phyloP scores from a whole-genome alignment of 2,797 vertebrate genomes.

The Microcaecilia unicolor region DNA sequence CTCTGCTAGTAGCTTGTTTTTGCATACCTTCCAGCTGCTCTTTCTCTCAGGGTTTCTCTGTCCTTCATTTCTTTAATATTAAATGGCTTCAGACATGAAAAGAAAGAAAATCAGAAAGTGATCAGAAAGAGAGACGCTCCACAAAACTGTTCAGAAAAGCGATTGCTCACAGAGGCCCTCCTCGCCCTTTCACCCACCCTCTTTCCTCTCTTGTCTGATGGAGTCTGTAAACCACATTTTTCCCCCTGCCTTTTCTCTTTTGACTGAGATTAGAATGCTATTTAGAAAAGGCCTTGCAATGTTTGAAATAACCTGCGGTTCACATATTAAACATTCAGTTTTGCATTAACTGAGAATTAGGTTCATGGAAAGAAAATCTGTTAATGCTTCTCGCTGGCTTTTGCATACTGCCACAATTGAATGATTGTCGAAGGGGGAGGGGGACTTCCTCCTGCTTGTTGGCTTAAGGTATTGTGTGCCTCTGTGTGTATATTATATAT shows the following conservation, averaged over 20 bases:
- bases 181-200: constrained; percentile 23
- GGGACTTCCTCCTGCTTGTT: no score
- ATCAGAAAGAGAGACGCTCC: constrained; percentile 64
- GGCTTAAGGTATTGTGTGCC: no score
- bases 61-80: constrained; percentile 65
- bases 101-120: no score
- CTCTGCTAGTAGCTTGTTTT: no score
- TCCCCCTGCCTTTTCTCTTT: no score
- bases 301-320: constrained; percentile 60
- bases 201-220: constrained; percentile 41
- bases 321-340: constrained; percentile 69
- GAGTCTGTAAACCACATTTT: constrained; percentile 42
- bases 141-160: constrained; percentile 57
- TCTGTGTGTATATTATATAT: no score
- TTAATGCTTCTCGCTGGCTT: constrained; percentile 54
- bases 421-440: no score
- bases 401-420: constrained; percentile 21
- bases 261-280: constrained; percentile 61
- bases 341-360: constrained; percentile 62
- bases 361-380: constrained; percentile 63
- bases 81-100: constrained; percentile 63
- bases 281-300: constrained; percentile 54
- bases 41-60: no score
- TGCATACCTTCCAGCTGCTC: no score
- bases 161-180: constrained; percentile 32